These are phyloP conservation scores for Dallia pectoralis DNA, from an alignment of 2,797 vertebrate species.

Conservation along the genomic window DNA sequence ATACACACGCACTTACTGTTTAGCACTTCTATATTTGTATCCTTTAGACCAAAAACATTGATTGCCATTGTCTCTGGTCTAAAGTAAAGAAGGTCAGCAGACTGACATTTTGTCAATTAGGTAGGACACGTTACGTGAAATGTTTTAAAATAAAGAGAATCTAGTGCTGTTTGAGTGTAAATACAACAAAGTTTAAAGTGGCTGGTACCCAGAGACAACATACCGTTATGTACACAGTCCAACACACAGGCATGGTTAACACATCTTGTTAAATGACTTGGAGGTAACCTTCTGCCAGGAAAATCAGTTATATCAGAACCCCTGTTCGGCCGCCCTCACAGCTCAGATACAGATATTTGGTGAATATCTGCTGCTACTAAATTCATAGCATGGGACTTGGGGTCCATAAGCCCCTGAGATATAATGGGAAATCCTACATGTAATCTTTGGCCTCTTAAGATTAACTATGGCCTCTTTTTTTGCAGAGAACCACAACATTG, in stretches of 20 bases:
- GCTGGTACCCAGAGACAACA: neutral
- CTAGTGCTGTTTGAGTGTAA: neutral
- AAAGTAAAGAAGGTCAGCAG: neutral
- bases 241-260: neutral
- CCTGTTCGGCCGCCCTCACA: neutral
- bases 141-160: neutral
- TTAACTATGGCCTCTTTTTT: neutral
- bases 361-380: neutral
- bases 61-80: constrained; percentile 1
- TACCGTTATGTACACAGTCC: neutral
- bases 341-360: neutral
- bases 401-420: neutral
- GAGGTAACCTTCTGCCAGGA: neutral
- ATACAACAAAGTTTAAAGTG: neutral
- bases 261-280: neutral
- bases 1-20: neutral
- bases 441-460: neutral
- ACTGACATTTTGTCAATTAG: neutral
- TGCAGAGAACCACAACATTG: neutral
- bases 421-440: neutral
- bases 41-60: neutral
- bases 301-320: neutral
- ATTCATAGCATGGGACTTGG: neutral
- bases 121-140: neutral
- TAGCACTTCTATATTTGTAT: neutral